phyloP scores from a whole-genome alignment of 1,140 invertebrate species.

The Odontomachus brunneus region DNA sequence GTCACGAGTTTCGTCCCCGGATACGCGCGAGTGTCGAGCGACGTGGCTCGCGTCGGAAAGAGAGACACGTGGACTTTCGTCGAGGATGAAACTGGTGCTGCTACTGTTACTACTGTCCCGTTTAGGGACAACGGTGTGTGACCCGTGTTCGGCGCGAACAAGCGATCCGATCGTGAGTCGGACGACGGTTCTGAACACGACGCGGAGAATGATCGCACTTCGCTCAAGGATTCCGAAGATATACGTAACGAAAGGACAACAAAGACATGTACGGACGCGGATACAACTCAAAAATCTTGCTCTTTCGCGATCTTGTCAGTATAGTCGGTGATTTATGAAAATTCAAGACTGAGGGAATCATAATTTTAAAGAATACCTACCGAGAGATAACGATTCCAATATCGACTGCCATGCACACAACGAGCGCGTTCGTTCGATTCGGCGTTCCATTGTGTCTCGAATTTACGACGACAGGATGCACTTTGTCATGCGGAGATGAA shows the following conservation, averaged over 20 bases:
- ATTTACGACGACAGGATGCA: no score
- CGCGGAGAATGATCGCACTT: conserved; percentile 15
- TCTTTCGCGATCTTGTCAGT: conserved; percentile 9
- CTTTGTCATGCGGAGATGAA: no score
- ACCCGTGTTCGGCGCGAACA: background rate
- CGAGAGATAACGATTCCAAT: conserved; percentile 19
- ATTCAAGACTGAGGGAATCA: conserved; percentile 10
- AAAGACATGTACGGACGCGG: background rate
- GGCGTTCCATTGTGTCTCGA: conserved; percentile 16
- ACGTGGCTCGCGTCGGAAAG: background rate
- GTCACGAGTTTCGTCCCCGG: conserved; percentile 7
- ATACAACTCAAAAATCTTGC: no score
- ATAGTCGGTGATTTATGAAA: background rate
- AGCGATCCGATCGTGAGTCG: conserved; percentile 25
- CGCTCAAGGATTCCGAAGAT: conserved; percentile 3
- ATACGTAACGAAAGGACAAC: background rate
- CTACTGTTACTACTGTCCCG: no score
- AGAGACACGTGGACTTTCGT: background rate
- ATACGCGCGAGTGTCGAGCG: conserved; percentile 19
- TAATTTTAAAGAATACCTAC: conserved; percentile 33
- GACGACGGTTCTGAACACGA: background rate
- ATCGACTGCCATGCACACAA: background rate
- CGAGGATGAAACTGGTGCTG: background rate
- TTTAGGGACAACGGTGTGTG: no score
- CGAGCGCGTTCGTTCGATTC: background rate